Percentiles rank a stretch among this genome's conserved stretches.
Conservation (phyloP, 2,888 invertebrate species). For the Prenolepis imparis region DNA sequence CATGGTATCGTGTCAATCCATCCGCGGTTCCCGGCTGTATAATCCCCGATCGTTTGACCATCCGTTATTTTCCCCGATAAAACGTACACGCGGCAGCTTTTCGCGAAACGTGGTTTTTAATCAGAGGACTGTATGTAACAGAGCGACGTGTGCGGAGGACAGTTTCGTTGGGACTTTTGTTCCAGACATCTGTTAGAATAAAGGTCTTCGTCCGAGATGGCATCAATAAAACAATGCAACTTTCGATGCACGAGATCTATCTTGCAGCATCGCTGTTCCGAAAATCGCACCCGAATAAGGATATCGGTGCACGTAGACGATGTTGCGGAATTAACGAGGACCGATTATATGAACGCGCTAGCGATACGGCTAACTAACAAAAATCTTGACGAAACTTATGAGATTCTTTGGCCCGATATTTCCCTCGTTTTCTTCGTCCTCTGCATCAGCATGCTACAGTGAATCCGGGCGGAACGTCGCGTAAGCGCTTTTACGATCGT, state of each 20-base stretch:
- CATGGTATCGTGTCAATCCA: constrained; percentile 56
- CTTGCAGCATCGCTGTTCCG: neutral
- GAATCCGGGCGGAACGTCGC: constrained; percentile 78
- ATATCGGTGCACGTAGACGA: neutral
- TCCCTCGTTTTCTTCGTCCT: constrained; percentile 64
- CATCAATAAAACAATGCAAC: neutral
- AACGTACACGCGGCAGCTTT: constrained; percentile 60
- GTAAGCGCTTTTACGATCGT: constrained; percentile 79
- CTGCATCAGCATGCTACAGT: constrained; percentile 71
- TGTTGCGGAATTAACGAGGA: neutral
- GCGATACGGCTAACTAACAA: neutral
- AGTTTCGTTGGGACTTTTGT: constrained; percentile 30
- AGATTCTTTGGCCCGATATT: constrained; percentile 64
- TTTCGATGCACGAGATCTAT: neutral
- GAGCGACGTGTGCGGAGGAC: neutral
- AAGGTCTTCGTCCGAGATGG: neutral
- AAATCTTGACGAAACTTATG: constrained; percentile 38
- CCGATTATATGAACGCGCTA: constrained; percentile 29
- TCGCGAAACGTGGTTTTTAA: constrained; percentile 55
- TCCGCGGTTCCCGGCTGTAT: constrained; percentile 48
- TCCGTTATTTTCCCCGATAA: constrained; percentile 54
- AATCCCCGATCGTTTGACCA: constrained; percentile 65
- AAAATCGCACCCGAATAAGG: neutral
- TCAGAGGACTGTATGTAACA: constrained; percentile 43
- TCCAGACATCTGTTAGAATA: neutral